Percentiles rank a stretch among this genome's conserved stretches.
phyloP scores from a whole-genome alignment of 64 coral and sea anemone genomes.

The Pachyseris speciosa region DNA sequence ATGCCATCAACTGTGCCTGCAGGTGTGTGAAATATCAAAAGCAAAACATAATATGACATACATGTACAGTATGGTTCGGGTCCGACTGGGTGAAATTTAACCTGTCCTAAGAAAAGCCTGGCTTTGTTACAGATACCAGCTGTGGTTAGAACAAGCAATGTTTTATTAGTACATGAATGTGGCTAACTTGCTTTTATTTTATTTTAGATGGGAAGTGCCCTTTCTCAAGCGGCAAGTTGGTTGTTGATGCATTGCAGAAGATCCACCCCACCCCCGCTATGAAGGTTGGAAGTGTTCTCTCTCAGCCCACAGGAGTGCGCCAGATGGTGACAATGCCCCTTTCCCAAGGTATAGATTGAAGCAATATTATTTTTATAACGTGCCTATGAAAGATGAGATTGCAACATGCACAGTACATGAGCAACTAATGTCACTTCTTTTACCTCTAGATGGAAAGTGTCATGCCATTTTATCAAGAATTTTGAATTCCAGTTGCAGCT shows the following conservation, averaged over 20 bases:
- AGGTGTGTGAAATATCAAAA: background rate
- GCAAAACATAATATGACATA: too few species aligned
- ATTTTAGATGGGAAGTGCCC: slow-evolving; percentile 44
- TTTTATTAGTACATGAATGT: background rate
- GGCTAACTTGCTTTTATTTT: background rate
- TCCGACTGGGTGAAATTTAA: too few species aligned
- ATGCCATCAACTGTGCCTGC: background rate
- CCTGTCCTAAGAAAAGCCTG: too few species aligned
- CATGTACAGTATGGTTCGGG: too few species aligned
- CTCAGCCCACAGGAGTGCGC: slow-evolving; percentile 17
- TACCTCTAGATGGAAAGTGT: too few species aligned
- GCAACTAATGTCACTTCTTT: too few species aligned
- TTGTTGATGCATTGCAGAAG: slow-evolving; percentile 63
- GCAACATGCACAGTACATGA: too few species aligned
- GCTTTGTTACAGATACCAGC: background rate
- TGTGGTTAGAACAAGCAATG: too few species aligned
- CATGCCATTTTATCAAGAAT: too few species aligned
- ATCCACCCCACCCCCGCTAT: slow-evolving; percentile 39
- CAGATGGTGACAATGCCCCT: slow-evolving; percentile 45
- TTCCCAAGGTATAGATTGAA: slow-evolving; percentile 38
- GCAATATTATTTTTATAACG: too few species aligned
- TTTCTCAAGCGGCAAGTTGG: slow-evolving; percentile 64
- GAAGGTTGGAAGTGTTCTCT: slow-evolving; percentile 9
- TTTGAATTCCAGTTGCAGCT: too few species aligned
- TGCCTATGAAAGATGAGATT: too few species aligned